phyloP scores from a whole-genome alignment of 92 coral and sea anemone genomes.

The Anthopleura xanthogrammica region DNA sequence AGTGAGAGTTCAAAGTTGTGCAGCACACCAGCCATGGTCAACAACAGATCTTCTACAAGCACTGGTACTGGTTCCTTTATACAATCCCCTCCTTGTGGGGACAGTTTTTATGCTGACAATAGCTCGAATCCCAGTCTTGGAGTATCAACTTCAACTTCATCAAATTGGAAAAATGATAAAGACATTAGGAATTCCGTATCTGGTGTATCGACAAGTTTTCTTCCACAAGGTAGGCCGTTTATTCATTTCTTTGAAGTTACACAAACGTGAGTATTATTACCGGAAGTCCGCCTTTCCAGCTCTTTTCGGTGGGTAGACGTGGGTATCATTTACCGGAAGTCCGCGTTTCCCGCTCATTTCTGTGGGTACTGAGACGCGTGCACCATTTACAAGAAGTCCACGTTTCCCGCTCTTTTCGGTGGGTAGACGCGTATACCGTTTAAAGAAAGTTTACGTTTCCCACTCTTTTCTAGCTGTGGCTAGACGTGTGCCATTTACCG shows the following conservation, averaged over 20 bases:
- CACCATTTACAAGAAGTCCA: neutral
- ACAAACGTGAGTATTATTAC: neutral
- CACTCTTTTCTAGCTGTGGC: neutral
- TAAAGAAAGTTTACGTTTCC: neutral
- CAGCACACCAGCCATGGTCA: slow-evolving; percentile 14
- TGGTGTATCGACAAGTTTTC: neutral
- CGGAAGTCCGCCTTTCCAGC: neutral
- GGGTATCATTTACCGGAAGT: too few species aligned
- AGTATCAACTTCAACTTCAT: neutral
- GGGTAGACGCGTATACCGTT: neutral
- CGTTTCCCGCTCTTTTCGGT: neutral
- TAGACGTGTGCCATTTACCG: neutral
- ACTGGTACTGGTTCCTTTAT: neutral
- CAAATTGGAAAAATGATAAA: slow-evolving; percentile 1
- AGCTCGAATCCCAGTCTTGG: slow-evolving; percentile 5
- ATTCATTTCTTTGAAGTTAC: too few species aligned
- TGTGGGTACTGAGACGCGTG: too few species aligned
- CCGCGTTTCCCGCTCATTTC: too few species aligned
- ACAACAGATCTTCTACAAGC: neutral
- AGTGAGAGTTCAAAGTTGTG: neutral
- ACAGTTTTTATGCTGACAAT: slow-evolving; percentile 37
- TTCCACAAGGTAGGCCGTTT: neutral
- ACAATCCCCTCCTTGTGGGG: slow-evolving; percentile 47
- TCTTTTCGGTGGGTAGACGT: neutral
- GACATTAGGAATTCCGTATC: slow-evolving; percentile 10